Evolutionary conservation across 2,797 vertebrate genomes (phyloP).

Genomic region (Columba guinea): DNA sequence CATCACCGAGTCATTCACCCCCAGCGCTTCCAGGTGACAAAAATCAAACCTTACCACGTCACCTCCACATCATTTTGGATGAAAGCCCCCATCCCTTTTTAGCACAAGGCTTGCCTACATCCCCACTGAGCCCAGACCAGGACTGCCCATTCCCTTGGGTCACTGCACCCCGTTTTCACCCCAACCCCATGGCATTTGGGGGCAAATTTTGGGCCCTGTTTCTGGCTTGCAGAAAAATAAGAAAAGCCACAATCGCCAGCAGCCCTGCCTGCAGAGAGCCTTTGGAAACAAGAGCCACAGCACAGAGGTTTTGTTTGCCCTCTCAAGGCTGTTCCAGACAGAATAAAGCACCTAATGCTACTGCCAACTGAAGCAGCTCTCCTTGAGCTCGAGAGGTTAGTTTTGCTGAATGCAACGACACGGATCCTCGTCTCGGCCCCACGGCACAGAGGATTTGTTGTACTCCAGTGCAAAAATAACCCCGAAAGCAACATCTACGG

Average conservation of each 20-base stretch:
- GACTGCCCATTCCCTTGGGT: neutral
- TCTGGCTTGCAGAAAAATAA: neutral
- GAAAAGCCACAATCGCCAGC: rapidly evolving
- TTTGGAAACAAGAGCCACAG: constrained; percentile 5
- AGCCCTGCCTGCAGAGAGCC: neutral
- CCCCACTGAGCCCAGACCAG: rapidly evolving
- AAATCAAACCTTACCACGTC: neutral
- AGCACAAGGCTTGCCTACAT: neutral
- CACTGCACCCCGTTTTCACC: neutral
- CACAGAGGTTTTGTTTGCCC: constrained; percentile 50
- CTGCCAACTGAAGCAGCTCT: constrained; percentile 43
- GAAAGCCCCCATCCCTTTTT: rapidly evolving
- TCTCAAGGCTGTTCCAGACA: constrained; percentile 55
- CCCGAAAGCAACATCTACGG: constrained; percentile 26
- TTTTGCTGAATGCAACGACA: constrained; percentile 27
- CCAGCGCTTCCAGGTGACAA: rapidly evolving
- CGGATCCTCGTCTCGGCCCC: constrained; percentile 7
- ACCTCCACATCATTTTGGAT: neutral
- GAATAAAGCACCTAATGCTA: constrained; percentile 25
- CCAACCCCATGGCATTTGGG: neutral
- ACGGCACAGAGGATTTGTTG: constrained; percentile 45
- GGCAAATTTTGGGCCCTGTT: rapidly evolving
- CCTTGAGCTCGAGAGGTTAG: constrained; percentile 49
- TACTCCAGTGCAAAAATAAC: constrained; percentile 41
- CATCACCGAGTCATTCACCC: rapidly evolving